Percentiles rank a stretch among this genome's conserved stretches.
Evolutionary conservation across 2,113 vertebrate genomes (phyloP).

Genomic region (Oxyruncus cristatus): DNA sequence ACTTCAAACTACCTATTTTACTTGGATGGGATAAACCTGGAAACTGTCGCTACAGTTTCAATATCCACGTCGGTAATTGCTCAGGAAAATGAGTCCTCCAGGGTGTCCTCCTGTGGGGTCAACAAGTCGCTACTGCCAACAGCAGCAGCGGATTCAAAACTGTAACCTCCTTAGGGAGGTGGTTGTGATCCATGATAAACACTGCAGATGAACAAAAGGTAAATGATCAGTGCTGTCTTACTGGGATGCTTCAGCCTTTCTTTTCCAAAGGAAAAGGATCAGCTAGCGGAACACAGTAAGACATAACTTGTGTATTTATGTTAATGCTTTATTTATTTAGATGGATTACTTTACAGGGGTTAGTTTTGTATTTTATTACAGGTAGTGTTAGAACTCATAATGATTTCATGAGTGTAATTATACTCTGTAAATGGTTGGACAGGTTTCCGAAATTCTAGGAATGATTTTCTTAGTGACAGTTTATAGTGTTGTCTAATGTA

Average conservation of each 20-base stretch:
- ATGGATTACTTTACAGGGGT: background rate
- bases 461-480: background rate
- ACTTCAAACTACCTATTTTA: background rate
- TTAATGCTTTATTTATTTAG: background rate
- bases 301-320: background rate
- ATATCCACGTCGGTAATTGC: constrained; percentile 38
- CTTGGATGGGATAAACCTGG: background rate
- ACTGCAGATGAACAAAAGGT: constrained; percentile 21
- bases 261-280: constrained; percentile 3
- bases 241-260: background rate
- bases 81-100: constrained; percentile 54
- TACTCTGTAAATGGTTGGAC: background rate
- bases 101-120: constrained; percentile 23
- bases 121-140: constrained; percentile 25
- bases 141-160: background rate
- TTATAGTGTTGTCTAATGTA: background rate
- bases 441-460: background rate
- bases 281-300: constrained; percentile 12
- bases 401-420: background rate
- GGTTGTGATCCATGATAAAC: constrained; percentile 54
- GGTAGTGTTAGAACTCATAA: background rate
- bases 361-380: background rate
- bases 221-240: background rate
- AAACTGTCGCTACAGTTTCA: constrained; percentile 63
- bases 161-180: background rate